Base-by-base conservation (phyloP, 2,797 vertebrate genomes). In the Myotis myotis region DNA sequence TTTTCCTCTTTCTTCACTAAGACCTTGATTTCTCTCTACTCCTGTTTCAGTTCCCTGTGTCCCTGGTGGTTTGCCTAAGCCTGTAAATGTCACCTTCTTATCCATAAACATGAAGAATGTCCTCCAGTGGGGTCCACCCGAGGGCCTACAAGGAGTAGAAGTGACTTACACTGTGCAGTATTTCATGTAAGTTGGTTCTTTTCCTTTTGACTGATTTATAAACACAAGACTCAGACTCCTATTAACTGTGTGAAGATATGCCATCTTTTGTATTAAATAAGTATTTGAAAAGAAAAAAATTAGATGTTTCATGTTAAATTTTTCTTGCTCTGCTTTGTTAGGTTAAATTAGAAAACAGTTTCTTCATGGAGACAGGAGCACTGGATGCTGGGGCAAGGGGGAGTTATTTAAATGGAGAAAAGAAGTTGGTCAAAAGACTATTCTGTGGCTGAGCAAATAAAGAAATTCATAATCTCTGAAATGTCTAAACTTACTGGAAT, bases 101-200 rank as follows among this genome's bases (percentile, higher is more conserved):
- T 98, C 98, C 76, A 5, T 96, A 96, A 98, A 99, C 82, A 97
- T 98, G 97, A 98, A 97, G 97, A 98, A 98, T 82, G 74, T 98
- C 79, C 97, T 99, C 33, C 98, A 95, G 0, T 99, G 98, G 98
- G 97, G 92, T 89, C 95, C 97, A 81, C 98, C 98, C 49, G 96
- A 97, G 53, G 97, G 94, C 71, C 94, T 96, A n/a, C 91, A 23
- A 16, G 95, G 70, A 79, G 60, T 71, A 17, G 96, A 95, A 93
- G 97, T 98, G 55, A 87, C 92, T 78, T 98, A 98, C n/a, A 98
- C 76, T 3, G 98, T 98, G 89, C 97, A 98, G 71, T 98, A 98
- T 95, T 97, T 97, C 91, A 96, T 98, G 98, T 99, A 97, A 98
- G 98, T 98, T 62, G 4, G 5, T 91, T 83, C 10, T 80, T 60